These are phyloP conservation scores for Hecatera dysodea DNA, from an alignment of 2,888 invertebrate genomes.

Conservation along the genomic window DNA sequence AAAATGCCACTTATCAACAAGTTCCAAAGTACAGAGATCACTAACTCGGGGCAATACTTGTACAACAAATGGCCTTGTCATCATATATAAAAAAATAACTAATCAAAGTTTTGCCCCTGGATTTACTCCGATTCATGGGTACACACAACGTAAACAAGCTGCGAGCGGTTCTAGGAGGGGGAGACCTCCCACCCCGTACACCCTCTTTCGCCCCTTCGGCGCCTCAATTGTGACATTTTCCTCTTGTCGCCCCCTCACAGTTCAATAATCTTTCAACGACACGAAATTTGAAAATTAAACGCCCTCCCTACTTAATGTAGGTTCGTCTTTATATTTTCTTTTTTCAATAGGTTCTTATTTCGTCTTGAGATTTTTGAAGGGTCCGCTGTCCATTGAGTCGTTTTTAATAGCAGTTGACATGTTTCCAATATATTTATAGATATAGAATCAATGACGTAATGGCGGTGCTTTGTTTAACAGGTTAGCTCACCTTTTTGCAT, in stretches of 20 bases:
- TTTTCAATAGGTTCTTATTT: constrained; percentile 36
- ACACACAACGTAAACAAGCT: constrained; percentile 83
- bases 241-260: constrained; percentile 79
- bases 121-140: constrained; percentile 80
- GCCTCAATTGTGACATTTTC: constrained; percentile 86
- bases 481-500: constrained; percentile 39
- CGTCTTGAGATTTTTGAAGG: constrained; percentile 43
- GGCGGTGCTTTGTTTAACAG: constrained; percentile 26
- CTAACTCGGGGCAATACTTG: constrained; percentile 40
- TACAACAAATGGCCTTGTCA: constrained; percentile 73
- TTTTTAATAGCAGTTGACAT: constrained; percentile 33
- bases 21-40: constrained; percentile 48
- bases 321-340: constrained; percentile 39
- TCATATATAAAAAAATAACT: constrained; percentile 82
- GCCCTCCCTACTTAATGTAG: constrained; percentile 57
- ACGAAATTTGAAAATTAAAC: constrained; percentile 79
- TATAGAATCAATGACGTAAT: constrained; percentile 41
- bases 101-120: constrained; percentile 82
- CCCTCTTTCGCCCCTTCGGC: constrained; percentile 64
- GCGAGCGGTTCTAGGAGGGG: constrained; percentile 66
- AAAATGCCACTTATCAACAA: constrained; percentile 41
- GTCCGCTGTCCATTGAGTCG: constrained; percentile 25
- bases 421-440: constrained; percentile 36
- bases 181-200: constrained; percentile 59
- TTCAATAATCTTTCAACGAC: constrained; percentile 82